These are phyloP conservation scores for Caenorhabditis parvicauda DNA, from an alignment of 2,888 invertebrate genomes.

Conservation along the genomic window DNA sequence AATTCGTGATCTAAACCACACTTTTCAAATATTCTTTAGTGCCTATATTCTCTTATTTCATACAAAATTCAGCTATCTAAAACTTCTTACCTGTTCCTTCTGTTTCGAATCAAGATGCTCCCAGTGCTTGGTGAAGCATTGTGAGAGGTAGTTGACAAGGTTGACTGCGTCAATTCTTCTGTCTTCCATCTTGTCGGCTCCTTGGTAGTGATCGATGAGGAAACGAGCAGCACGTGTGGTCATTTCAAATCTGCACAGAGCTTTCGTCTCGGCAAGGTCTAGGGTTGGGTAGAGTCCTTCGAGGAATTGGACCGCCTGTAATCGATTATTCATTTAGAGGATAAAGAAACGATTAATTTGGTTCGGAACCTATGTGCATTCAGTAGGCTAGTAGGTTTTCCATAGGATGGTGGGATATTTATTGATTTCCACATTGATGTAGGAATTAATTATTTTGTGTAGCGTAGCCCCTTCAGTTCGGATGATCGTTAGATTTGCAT, in stretches of 20 bases:
- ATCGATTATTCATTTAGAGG: no score
- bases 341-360: not conserved
- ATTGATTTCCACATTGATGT: no score
- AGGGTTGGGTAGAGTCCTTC: constrained; percentile 47
- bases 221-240: constrained; percentile 35
- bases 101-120: constrained; percentile 50
- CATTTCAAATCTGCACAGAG: constrained; percentile 52
- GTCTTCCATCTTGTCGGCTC: constrained; percentile 20
- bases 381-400: no score
- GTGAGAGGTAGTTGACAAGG: constrained; percentile 53
- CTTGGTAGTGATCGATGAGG: constrained; percentile 24
- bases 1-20: no score
- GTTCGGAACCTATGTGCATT: no score
- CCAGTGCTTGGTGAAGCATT: constrained; percentile 52
- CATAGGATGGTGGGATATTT: no score
- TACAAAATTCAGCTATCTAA: not conserved
- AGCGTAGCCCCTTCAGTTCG: no score
- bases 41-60: no score
- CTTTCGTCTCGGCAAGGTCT: constrained; percentile 56
- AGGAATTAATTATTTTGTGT: no score
- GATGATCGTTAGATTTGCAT: no score
- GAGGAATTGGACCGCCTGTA: constrained; percentile 41
- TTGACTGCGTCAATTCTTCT: constrained; percentile 46
- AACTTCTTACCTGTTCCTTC: constrained; percentile 38
- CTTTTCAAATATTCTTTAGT: no score